Evolutionary conservation across 2,113 vertebrate species (phyloP).

Genomic region (Trichechus manatus): DNA sequence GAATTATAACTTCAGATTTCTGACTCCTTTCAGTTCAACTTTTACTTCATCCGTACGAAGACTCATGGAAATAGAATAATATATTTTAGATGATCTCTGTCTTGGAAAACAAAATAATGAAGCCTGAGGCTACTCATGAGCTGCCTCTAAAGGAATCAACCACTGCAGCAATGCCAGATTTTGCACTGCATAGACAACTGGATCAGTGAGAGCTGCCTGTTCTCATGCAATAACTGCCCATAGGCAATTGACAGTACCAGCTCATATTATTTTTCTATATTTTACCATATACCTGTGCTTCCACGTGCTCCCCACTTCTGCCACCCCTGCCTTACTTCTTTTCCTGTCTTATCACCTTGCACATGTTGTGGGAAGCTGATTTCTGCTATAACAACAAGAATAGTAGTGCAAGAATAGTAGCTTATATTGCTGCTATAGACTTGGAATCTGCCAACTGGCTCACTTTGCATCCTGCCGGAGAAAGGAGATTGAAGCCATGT

Average conservation of each 20-base stretch:
- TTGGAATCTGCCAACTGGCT: constrained; percentile 41
- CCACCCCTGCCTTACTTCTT: not conserved
- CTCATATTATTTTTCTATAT: not conserved
- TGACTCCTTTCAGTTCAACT: not conserved
- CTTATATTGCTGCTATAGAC: constrained; percentile 40
- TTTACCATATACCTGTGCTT: not conserved
- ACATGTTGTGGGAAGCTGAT: constrained; percentile 12
- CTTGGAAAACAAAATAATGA: not conserved
- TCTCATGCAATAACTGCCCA: not conserved
- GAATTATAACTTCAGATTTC: constrained; percentile 29
- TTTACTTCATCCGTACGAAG: not conserved
- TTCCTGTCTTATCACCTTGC: not conserved
- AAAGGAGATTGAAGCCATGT: constrained; percentile 70
- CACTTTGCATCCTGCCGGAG: constrained; percentile 14
- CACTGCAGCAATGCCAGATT: not conserved
- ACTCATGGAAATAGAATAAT: constrained; percentile 7
- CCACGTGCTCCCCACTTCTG: not conserved
- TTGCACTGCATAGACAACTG: not conserved
- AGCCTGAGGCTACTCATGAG: not conserved
- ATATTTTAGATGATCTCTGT: not conserved
- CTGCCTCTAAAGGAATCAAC: not conserved
- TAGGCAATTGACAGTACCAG: too few relatives aligned
- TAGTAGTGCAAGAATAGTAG: constrained; percentile 19
- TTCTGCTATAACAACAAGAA: constrained; percentile 47
- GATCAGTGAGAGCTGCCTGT: not conserved